Percentiles rank a stretch among this genome's conserved stretches.
Conservation (phyloP, 2,113 vertebrate species). For the Syrrhaptes paradoxus region DNA sequence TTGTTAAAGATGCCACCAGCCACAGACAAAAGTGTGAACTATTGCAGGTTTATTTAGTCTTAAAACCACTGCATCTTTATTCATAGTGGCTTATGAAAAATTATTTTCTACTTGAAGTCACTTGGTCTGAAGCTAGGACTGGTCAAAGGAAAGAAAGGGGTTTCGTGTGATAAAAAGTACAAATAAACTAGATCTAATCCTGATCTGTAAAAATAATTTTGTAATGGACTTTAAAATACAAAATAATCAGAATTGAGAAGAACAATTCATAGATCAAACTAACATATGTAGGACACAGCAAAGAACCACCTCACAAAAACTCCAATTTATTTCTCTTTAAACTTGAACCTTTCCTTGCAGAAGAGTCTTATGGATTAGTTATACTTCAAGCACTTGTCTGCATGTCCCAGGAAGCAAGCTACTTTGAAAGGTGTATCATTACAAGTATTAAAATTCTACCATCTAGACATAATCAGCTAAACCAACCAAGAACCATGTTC, state of each 20-base stretch:
- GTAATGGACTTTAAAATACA: neutral
- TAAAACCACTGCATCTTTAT: neutral
- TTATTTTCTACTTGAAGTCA: constrained; percentile 13
- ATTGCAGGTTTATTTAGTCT: constrained; percentile 32
- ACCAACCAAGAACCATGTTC: constrained; percentile 51
- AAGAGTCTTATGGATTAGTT: neutral
- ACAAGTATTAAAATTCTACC: constrained; percentile 40
- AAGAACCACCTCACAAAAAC: neutral
- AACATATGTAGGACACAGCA: neutral
- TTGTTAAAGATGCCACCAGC: constrained; percentile 24
- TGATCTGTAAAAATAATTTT: neutral
- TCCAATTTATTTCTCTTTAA: neutral
- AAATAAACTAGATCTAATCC: neutral
- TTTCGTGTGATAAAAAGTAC: neutral
- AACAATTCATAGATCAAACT: neutral
- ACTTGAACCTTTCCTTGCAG: neutral
- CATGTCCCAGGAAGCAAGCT: neutral
- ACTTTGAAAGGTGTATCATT: constrained; percentile 20
- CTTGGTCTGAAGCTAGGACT: neutral
- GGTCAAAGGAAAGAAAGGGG: neutral
- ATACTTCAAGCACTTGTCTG: neutral
- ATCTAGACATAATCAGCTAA: constrained; percentile 53
- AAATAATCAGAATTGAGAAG: neutral
- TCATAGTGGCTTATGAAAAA: neutral
- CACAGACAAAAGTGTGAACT: constrained; percentile 33